Evolutionary conservation across 2,888 invertebrate species (phyloP).

Genomic region (Acleris sparsana): DNA sequence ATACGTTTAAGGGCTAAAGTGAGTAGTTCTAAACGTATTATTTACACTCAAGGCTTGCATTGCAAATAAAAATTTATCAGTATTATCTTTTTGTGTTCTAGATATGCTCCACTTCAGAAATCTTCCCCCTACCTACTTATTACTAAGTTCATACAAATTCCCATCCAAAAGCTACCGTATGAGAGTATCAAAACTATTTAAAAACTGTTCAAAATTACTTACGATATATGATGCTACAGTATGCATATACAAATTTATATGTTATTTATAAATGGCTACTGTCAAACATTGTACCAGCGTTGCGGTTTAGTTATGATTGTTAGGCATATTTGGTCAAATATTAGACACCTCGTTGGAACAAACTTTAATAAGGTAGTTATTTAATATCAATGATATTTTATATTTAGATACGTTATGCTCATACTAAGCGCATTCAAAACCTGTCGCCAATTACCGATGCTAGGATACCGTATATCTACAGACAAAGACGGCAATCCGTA

Average conservation of each 20-base stretch:
- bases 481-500: too few relatives aligned
- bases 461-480: too few relatives aligned
- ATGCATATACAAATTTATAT: constrained; percentile 41
- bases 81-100: constrained; percentile 1
- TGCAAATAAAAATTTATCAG: background rate
- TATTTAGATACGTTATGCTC: too few relatives aligned
- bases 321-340: constrained; percentile 27
- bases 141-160: constrained; percentile 42
- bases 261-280: constrained; percentile 43
- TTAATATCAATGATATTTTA: too few relatives aligned
- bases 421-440: too few relatives aligned
- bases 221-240: constrained; percentile 44
- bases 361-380: too few relatives aligned
- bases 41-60: too few relatives aligned
- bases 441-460: too few relatives aligned
- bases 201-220: constrained; percentile 46
- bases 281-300: constrained; percentile 46
- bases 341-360: background rate
- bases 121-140: constrained; percentile 27
- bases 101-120: constrained; percentile 22
- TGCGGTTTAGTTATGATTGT: constrained; percentile 32
- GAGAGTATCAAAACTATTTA: constrained; percentile 58
- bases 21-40: too few relatives aligned
- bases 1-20: background rate
- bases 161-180: constrained; percentile 40